phyloP scores from a whole-genome alignment of 1,140 invertebrate species.

The Ridgeia piscesae region DNA sequence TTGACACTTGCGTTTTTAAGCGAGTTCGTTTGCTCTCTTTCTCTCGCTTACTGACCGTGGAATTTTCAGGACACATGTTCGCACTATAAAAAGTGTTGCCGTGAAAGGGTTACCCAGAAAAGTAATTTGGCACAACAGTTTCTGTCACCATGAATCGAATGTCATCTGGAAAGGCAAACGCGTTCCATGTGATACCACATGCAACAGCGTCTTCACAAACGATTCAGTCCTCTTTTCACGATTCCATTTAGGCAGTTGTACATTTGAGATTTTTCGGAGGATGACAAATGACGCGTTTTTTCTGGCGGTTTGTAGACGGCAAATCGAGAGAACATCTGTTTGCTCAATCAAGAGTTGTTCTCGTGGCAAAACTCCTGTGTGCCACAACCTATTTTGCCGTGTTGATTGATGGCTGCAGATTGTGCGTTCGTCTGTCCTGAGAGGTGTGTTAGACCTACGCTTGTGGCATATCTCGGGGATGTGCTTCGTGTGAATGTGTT shows the following conservation, averaged over 20 bases:
- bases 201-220: neutral
- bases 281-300: neutral
- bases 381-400: too few relatives aligned
- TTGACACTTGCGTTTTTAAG: neutral
- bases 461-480: too few relatives aligned
- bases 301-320: neutral
- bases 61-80: neutral
- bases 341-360: neutral
- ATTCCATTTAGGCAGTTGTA: neutral
- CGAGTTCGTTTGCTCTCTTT: neutral
- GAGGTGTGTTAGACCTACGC: too few relatives aligned
- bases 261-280: neutral
- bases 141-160: neutral
- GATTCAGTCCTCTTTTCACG: neutral
- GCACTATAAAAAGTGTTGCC: neutral
- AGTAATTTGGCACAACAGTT: neutral
- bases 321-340: neutral
- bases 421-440: too few relatives aligned
- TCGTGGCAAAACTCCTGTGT: too few relatives aligned
- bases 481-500: too few relatives aligned
- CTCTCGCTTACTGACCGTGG: neutral
- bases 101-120: neutral
- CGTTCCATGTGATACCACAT: neutral
- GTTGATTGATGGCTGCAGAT: too few relatives aligned
- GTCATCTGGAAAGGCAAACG: neutral